phyloP scores from a whole-genome alignment of 2,797 vertebrate genomes.

The Chaenodraco wilsoni region DNA sequence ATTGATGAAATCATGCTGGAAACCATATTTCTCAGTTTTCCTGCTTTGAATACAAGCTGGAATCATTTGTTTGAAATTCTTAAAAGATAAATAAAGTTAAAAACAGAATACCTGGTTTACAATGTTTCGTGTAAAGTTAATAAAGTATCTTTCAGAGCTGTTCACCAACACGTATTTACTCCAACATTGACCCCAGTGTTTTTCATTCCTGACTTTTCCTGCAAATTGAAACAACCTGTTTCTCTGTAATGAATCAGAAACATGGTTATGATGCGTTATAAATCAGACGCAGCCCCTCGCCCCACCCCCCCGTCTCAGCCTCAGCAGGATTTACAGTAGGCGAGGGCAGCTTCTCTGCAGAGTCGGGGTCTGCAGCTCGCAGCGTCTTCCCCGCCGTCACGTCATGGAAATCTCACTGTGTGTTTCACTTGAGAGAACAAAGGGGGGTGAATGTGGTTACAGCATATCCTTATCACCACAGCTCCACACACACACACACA shows the following conservation, averaged over 20 bases:
- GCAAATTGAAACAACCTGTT: neutral
- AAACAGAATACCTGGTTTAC: neutral
- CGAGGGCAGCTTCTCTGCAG: slow-evolving; percentile 24
- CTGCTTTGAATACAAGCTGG: too few relatives aligned
- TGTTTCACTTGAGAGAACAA: slow-evolving; percentile 70
- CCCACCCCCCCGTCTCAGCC: slow-evolving; percentile 5
- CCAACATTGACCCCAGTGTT: neutral
- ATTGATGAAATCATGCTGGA: neutral
- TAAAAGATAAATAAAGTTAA: too few relatives aligned
- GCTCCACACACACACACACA: slow-evolving; percentile 44
- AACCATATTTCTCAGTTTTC: neutral
- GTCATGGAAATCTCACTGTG: slow-evolving; percentile 74
- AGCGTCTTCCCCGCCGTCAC: slow-evolving; percentile 62
- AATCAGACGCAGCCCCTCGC: neutral
- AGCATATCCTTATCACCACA: slow-evolving; percentile 76
- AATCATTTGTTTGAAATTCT: too few relatives aligned
- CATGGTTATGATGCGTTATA: neutral
- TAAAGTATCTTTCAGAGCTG: neutral
- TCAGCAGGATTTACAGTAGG: slow-evolving; percentile 16
- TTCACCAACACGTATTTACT: neutral
- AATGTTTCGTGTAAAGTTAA: neutral
- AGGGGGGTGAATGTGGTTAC: slow-evolving; percentile 72
- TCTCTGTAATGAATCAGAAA: slow-evolving; percentile 1
- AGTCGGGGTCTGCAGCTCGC: slow-evolving; percentile 54
- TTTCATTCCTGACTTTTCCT: neutral